phyloP scores from a whole-genome alignment of 92 coral and sea anemone genomes.

The Porites divaricata region DNA sequence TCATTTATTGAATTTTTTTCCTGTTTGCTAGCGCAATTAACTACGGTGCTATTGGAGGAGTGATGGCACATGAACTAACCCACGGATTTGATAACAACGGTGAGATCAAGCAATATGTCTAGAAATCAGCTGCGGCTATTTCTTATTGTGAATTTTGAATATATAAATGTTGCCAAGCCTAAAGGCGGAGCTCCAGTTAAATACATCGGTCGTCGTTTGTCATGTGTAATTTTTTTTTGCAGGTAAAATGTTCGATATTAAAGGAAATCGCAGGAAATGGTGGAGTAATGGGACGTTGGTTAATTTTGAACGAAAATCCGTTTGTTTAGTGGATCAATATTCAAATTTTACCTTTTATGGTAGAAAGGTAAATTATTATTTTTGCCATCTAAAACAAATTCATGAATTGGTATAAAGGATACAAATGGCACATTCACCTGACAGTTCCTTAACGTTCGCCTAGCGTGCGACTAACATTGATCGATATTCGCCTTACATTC shows the following conservation, averaged over 20 bases:
- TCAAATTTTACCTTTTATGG: conserved; percentile 77
- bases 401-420: no score
- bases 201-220: no score
- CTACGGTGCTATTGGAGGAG: conserved; percentile 86
- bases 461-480: no score
- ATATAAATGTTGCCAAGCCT: no score
- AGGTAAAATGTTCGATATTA: conserved; percentile 83
- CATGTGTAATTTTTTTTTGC: neutral
- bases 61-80: conserved; percentile 85
- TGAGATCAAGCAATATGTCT: conserved; percentile 1
- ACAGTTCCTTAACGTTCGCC: no score
- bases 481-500: no score
- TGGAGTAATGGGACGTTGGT: conserved; percentile 79
- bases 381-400: no score
- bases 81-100: conserved; percentile 92
- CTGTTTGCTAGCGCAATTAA: conserved; percentile 70
- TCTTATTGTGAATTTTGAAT: no score
- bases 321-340: conserved; percentile 88
- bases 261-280: conserved; percentile 85
- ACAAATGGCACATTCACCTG: no score
- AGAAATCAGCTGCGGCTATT: neutral
- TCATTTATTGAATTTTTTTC: no score
- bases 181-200: no score
- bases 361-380: conserved; percentile 39
- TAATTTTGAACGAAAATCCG: conserved; percentile 79